Base-by-base conservation (phyloP, 1,140 invertebrate genomes). In the Telenomus remus region DNA sequence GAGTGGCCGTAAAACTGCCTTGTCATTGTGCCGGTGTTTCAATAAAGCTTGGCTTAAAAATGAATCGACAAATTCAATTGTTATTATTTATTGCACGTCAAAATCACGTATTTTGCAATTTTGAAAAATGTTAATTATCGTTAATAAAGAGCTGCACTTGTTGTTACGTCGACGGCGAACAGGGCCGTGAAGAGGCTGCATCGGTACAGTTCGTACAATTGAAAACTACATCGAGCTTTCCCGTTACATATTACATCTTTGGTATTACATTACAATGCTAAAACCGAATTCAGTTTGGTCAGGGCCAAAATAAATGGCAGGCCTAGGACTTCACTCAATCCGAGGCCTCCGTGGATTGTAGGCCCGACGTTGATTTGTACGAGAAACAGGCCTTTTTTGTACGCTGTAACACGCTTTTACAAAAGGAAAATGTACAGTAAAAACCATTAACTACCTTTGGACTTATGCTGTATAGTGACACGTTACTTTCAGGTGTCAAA, bases 91-190 rank as follows among this genome's bases (percentile, higher is more conserved):
- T 66, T 66, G 9, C 1, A 49, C 39, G 56, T 34, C 49, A 43
- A 39, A 43, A 34, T 44, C 34, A 46, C 16, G 51, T 47, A 71
- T 79, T 75, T 79, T 79, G 63, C 71, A 75, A 79, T 75, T 75
- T 75, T 54, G 63, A 79, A 75, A 83, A 88, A 88, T 87, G 86
- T 88, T 88, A 88, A 88, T 88, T 87, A 86, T 87, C 85, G 82
- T 88, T 88, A 88, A 88, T 88, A 88, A 87, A 88, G 85, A 84
- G 84, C 79, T 78, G 79, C 82, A 84, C 85, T 87, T 88, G 87
- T 88, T 88, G 87, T 82, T 88, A 85, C 73, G 84, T 84, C 82
- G 83, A 84, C 87, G 86, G 86, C 81, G 77, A 88, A 79, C 85
- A 88, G 85, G 83, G 81, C 80, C 60, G 85, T 80, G 84, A 88